Percentiles rank a stretch among this genome's conserved stretches.
phyloP scores from a whole-genome alignment of 2,888 invertebrate species.

The Epinotia bilunana region DNA sequence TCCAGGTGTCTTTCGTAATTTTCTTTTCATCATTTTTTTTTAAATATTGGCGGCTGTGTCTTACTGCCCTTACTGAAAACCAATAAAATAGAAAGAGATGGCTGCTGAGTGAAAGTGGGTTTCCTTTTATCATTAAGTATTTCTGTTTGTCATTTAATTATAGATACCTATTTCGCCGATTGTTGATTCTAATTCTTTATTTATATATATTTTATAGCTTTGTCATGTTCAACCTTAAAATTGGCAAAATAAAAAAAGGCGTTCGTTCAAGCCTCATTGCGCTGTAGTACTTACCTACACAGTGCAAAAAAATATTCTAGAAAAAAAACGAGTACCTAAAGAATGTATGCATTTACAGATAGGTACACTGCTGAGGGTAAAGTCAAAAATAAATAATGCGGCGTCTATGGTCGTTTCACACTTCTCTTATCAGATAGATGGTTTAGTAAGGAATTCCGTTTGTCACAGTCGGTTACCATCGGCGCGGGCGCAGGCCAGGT shows the following conservation, averaged over 20 bases:
- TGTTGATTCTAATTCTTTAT: too few species aligned
- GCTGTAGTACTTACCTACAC: too few species aligned
- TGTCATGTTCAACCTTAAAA: too few species aligned
- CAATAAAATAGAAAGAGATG: background rate
- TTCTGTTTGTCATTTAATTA: too few species aligned
- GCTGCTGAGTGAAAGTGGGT: background rate
- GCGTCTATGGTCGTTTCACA: background rate
- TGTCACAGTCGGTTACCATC: constrained; percentile 38
- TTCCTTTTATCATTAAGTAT: background rate
- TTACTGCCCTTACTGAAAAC: background rate
- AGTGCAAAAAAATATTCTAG: too few species aligned
- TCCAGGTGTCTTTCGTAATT: background rate
- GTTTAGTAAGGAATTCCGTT: constrained; percentile 41
- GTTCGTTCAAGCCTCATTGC: too few species aligned
- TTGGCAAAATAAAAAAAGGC: too few species aligned
- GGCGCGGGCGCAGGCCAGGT: constrained; percentile 50
- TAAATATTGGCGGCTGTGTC: too few species aligned
- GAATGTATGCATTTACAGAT: too few species aligned
- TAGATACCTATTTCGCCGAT: too few species aligned
- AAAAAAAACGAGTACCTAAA: too few species aligned
- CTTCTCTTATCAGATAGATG: background rate
- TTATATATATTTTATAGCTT: too few species aligned
- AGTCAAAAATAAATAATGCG: background rate
- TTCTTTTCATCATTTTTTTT: background rate
- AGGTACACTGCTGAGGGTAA: background rate